Base-by-base conservation (phyloP, 2,888 invertebrate genomes). In the Adelognathus sp. region DNA sequence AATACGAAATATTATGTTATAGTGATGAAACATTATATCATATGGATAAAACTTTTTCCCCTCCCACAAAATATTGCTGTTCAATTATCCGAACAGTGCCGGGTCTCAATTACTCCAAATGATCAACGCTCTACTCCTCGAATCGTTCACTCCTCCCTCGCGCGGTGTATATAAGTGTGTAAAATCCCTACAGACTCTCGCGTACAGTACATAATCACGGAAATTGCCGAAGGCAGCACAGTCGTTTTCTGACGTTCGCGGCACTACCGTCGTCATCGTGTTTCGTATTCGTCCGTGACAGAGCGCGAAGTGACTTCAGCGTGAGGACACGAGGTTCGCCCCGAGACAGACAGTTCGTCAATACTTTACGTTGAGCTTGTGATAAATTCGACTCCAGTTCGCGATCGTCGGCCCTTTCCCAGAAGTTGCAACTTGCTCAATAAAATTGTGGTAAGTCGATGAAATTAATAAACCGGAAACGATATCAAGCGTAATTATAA, bases 381-480 rank as follows among this genome's bases (percentile, higher is more conserved):
- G 58, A 74, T 78, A 46, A 18, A 70, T 41, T 72, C 50, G 0
- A 1, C 18, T 36, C 29, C 64, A 58, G 21, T 33, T n/a, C 74
- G 52, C 36, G 46, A 39, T 60, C 31, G 33, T 14, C 16, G 14
- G 1, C 39, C 14, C 2, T n/a, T 3, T 6, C n/a, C 14, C 24
- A 36, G 18, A 46, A 60, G 6, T 60, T 33, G 46, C 33, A 11
- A 9, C 58, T 41, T 52, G 78, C 78, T 78, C 64, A 31, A 70
- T n/a, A 39, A 78, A 58, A 74, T 54, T 60, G 58, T 27, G 52
- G 78, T 78, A 64, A 78, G 78, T 50, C 24, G 1, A 5, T 64
- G 29, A 14, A 18, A 36, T 21, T 50, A 11, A n/a, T 4, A n/a
- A n/a, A n/a, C n/a, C n/a, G n/a, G n/a, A n/a, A n/a, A 21, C 4